Percentiles rank a stretch among this genome's conserved stretches.
Evolutionary conservation across 2,113 vertebrate species (phyloP).

Genomic region (Spea multiplicata): DNA sequence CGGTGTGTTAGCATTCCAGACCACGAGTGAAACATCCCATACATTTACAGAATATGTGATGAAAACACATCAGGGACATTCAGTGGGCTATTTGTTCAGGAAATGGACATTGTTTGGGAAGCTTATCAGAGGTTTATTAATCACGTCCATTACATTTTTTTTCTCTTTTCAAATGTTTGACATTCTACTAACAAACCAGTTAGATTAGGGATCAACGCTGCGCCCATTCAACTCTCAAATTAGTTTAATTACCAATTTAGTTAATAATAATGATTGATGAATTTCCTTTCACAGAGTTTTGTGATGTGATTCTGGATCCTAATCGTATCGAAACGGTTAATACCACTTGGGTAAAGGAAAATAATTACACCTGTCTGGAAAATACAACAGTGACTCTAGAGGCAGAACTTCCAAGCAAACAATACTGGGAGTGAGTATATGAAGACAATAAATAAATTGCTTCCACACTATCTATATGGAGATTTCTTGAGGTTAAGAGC

Average conservation of each 20-base stretch:
- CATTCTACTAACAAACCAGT: background rate
- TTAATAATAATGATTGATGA: background rate
- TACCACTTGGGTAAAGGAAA: slow-evolving; percentile 50
- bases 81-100: background rate
- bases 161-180: background rate
- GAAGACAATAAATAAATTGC: no score
- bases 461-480: no score
- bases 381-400: slow-evolving; percentile 56
- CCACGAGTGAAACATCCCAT: background rate
- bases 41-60: background rate
- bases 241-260: background rate
- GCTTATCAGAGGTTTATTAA: no score
- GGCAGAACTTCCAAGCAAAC: slow-evolving; percentile 80
- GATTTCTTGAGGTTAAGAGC: no score
- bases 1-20: background rate
- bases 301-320: slow-evolving; percentile 56
- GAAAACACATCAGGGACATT: background rate
- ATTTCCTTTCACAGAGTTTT: slow-evolving; percentile 59
- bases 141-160: background rate
- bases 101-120: no score
- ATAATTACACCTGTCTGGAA: slow-evolving; percentile 68
- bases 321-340: slow-evolving; percentile 52
- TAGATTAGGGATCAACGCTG: background rate
- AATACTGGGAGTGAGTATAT: slow-evolving; percentile 90
- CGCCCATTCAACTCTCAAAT: background rate